Percentiles rank a stretch among this genome's conserved stretches.
These are phyloP conservation scores for Laticauda laticaudata DNA, from an alignment of 2,113 vertebrate genomes.

Conservation along the genomic window DNA sequence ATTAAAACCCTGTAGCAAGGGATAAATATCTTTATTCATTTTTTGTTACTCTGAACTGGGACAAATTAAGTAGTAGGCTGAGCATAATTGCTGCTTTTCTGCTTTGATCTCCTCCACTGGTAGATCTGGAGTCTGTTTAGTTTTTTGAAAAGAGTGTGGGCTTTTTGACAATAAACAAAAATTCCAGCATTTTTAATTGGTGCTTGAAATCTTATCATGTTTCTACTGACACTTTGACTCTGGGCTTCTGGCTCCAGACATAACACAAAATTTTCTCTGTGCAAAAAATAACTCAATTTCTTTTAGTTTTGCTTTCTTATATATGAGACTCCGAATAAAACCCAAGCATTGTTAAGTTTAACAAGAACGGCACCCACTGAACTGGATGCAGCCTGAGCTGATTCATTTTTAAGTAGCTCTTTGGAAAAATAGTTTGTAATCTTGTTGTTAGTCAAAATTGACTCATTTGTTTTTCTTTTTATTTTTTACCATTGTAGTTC, in stretches of 20 bases:
- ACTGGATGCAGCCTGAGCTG: background rate
- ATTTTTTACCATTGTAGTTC: background rate
- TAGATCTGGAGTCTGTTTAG: background rate
- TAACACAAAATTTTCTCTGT: background rate
- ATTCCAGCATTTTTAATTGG: background rate
- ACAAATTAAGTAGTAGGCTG: slow-evolving; percentile 51
- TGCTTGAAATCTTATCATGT: slow-evolving; percentile 8
- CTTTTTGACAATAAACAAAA: background rate
- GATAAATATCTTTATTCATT: slow-evolving; percentile 66
- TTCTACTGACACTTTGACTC: background rate
- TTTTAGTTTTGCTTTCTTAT: background rate
- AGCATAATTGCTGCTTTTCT: slow-evolving; percentile 56
- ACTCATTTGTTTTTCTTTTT: background rate
- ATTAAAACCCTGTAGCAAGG: slow-evolving; percentile 71
- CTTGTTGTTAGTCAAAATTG: background rate
- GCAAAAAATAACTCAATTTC: background rate
- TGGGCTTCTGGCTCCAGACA: background rate
- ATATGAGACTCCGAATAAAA: rapidly evolving
- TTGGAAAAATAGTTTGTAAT: background rate
- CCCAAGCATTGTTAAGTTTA: background rate
- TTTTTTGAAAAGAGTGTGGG: background rate
- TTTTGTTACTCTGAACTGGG: slow-evolving; percentile 51
- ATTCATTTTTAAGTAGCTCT: background rate
- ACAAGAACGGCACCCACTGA: background rate
- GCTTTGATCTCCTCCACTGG: slow-evolving; percentile 34